A percentile compares a stretch with the other conserved stretches of the same genome.
phyloP scores from a whole-genome alignment of 2,797 vertebrate genomes.

The Acanthornis magna region DNA sequence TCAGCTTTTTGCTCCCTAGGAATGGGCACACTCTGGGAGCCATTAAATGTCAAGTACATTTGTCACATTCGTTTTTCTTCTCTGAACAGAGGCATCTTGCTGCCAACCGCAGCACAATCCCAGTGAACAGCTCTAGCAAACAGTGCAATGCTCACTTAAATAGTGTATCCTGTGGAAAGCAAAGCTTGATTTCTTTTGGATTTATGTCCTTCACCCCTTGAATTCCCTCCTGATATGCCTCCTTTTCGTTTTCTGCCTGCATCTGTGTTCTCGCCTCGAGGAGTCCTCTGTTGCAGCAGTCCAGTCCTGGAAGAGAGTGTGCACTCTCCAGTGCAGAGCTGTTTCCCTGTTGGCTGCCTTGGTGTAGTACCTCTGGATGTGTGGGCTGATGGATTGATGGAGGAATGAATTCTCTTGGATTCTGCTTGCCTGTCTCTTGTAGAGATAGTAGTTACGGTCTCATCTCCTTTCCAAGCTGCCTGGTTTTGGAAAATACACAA shows the following conservation, averaged over 20 bases:
- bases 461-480: neutral
- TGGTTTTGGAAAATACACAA: neutral
- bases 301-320: neutral
- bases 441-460: neutral
- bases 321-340: neutral
- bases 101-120: neutral
- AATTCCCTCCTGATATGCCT: neutral
- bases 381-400: neutral
- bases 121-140: neutral
- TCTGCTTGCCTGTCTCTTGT: neutral
- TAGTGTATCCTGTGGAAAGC: neutral
- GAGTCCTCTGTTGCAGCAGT: neutral
- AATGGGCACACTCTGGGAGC: neutral
- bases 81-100: neutral
- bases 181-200: neutral
- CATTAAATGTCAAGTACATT: neutral
- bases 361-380: neutral
- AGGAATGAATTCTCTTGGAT: neutral
- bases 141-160: neutral
- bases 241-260: neutral
- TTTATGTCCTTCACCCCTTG: neutral
- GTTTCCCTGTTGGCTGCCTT: neutral
- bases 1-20: neutral
- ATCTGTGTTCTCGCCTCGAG: neutral
- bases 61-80: neutral